Percentiles rank a stretch among this genome's conserved stretches.
Evolutionary conservation across 2,113 vertebrate species (phyloP).

Genomic region (Triplophysa dalaica): DNA sequence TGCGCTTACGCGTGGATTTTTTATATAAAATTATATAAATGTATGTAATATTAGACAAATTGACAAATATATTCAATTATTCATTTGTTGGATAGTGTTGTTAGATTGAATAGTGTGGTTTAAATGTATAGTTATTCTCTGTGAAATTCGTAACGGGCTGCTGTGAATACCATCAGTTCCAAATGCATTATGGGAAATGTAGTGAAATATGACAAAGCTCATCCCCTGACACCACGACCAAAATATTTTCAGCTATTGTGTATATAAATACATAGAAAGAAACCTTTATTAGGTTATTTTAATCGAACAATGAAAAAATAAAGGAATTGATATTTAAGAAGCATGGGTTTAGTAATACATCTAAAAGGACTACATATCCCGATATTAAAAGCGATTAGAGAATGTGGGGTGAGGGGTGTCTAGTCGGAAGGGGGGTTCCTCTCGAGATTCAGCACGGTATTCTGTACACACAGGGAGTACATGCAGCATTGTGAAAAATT

Average conservation of each 20-base stretch:
- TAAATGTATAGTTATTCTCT: background rate
- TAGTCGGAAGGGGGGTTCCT: constrained; percentile 19
- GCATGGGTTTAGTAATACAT: too few species aligned
- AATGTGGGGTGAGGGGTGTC: constrained; percentile 25
- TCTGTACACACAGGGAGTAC: background rate
- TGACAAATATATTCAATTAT: background rate
- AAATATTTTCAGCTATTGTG: background rate
- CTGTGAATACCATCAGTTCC: background rate
- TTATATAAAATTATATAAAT: background rate
- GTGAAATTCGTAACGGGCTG: background rate
- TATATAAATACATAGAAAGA: background rate
- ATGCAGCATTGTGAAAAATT: background rate
- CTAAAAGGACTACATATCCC: constrained; percentile 45
- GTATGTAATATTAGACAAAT: background rate
- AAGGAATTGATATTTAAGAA: background rate
- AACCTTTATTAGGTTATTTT: background rate
- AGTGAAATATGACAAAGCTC: background rate
- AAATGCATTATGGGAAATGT: constrained; percentile 45
- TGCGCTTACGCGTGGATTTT: background rate
- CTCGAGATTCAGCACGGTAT: background rate
- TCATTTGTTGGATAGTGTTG: too few species aligned
- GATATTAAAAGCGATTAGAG: constrained; percentile 5
- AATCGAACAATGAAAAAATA: background rate
- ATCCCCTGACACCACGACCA: background rate
- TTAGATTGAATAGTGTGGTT: background rate